Evolutionary conservation across 2,113 vertebrate species (phyloP).

Genomic region (Grammomys surdaster): DNA sequence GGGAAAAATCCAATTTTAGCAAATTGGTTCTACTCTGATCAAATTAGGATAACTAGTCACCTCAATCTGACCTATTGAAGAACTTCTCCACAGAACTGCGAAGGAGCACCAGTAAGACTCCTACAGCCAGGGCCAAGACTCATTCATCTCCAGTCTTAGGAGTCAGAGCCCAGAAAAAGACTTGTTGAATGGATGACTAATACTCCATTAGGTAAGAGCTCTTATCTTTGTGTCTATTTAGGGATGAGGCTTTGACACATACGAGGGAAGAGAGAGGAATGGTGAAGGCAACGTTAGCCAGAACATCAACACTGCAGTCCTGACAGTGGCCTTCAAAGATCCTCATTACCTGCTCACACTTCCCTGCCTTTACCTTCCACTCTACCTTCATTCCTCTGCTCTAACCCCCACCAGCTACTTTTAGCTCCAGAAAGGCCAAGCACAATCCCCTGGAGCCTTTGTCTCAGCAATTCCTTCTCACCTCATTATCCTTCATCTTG

Average conservation of each 20-base stretch:
- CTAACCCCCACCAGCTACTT: neutral
- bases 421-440: neutral
- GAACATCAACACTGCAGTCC: neutral
- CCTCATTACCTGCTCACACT: neutral
- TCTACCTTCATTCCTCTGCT: accelerated
- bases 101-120: neutral
- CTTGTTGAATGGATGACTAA: neutral
- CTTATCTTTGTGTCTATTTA: neutral
- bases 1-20: neutral
- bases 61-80: neutral
- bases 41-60: neutral
- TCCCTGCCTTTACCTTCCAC: neutral
- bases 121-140: neutral
- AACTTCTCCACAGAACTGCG: neutral
- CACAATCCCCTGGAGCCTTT: neutral
- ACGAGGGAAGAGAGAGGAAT: neutral
- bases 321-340: neutral
- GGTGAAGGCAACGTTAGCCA: neutral
- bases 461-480: neutral
- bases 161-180: neutral
- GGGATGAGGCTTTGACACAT: neutral
- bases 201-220: neutral
- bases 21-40: neutral
- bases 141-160: neutral
- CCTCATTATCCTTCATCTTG: neutral